These are phyloP conservation scores for Conchocele bisecta DNA, from an alignment of 2,888 invertebrate genomes.

Conservation along the genomic window DNA sequence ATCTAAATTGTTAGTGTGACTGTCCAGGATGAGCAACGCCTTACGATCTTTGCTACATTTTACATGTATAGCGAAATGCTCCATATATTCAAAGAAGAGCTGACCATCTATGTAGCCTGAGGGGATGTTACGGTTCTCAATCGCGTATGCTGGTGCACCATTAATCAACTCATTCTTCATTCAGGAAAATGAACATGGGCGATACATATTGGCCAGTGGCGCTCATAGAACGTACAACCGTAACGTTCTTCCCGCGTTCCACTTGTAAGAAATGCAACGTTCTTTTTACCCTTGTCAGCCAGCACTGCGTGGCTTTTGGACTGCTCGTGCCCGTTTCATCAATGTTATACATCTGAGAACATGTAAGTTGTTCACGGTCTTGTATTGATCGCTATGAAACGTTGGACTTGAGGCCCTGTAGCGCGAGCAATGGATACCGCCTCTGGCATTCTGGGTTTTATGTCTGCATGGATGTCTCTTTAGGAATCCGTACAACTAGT, in stretches of 20 bases:
- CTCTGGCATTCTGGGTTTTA: not conserved
- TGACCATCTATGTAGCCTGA: not conserved
- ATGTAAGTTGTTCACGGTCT: not conserved
- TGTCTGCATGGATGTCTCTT: not conserved
- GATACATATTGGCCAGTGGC: not conserved
- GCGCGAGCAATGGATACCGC: not conserved
- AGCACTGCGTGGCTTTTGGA: not conserved
- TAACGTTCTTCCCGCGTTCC: not conserved
- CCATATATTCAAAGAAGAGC: not conserved
- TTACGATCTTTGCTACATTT: not conserved
- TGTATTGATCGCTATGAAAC: not conserved
- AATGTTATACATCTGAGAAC: not conserved
- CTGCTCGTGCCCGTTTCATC: too few species aligned
- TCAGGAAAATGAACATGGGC: not conserved
- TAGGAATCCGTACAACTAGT: not conserved
- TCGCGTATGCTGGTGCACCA: not conserved
- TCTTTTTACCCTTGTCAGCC: not conserved
- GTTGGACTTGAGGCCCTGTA: not conserved
- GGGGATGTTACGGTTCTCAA: not conserved
- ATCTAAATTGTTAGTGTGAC: not conserved
- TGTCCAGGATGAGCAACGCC: not conserved
- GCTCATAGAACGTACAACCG: not conserved
- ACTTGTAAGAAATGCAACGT: not conserved
- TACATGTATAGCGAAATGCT: not conserved
- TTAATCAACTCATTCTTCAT: not conserved